These are phyloP conservation scores for Osmerus mordax DNA, from an alignment of 2,113 vertebrate species.

Conservation along the genomic window DNA sequence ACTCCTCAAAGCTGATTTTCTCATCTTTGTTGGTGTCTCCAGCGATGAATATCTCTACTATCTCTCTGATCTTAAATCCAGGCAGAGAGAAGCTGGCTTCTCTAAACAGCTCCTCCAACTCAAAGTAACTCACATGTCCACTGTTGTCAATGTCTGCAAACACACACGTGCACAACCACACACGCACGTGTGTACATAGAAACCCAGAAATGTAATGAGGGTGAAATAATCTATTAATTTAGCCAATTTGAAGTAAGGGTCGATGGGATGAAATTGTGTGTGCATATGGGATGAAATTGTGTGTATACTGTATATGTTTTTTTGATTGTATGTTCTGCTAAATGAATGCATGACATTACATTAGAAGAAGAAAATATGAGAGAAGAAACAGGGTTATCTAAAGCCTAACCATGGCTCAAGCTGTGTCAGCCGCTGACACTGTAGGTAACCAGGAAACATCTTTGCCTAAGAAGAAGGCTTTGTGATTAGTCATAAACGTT, in stretches of 20 bases:
- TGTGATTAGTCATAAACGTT: slow-evolving; percentile 43
- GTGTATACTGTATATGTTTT: background rate
- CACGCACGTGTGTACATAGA: background rate
- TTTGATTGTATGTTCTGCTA: background rate
- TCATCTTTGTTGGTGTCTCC: slow-evolving; percentile 92
- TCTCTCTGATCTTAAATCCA: slow-evolving; percentile 91
- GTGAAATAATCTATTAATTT: too few species aligned
- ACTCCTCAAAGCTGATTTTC: slow-evolving; percentile 94
- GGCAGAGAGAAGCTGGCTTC: slow-evolving; percentile 90
- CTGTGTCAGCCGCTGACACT: background rate
- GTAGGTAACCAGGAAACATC: slow-evolving; percentile 25
- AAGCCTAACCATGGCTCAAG: background rate
- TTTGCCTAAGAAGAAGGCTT: slow-evolving; percentile 35
- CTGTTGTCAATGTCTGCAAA: slow-evolving; percentile 90
- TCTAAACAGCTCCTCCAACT: slow-evolving; percentile 95
- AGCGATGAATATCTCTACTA: slow-evolving; percentile 84
- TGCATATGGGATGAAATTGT: background rate
- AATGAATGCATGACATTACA: background rate
- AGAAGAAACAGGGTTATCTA: too few species aligned
- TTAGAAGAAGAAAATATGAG: background rate
- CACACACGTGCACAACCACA: background rate
- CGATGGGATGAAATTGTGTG: background rate
- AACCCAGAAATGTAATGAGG: background rate
- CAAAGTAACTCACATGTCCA: slow-evolving; percentile 92
- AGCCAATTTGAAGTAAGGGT: too few species aligned